These are phyloP conservation scores for Bombus huntii DNA, from an alignment of 1,140 invertebrate species.

Conservation along the genomic window DNA sequence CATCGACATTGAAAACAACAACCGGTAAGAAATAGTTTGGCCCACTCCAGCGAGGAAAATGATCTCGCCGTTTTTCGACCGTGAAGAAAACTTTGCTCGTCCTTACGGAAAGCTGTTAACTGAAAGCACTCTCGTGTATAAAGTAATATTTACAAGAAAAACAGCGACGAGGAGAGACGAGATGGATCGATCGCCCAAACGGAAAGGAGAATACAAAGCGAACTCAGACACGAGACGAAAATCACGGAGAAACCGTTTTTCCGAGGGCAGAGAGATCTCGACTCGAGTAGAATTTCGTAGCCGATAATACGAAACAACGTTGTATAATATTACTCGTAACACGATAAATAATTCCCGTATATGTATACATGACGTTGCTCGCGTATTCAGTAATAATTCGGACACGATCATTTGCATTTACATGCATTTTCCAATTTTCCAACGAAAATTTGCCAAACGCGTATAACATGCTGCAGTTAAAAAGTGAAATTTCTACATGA, in stretches of 20 bases:
- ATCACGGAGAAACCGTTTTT: background rate
- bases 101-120: background rate
- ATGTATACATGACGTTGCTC: too few species aligned
- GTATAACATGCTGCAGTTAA: too few species aligned
- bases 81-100: background rate
- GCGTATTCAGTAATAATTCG: too few species aligned
- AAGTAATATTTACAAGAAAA: constrained; percentile 19
- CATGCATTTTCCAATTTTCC: too few species aligned
- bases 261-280: background rate
- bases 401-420: too few species aligned
- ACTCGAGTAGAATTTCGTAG: background rate
- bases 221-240: background rate
- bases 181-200: background rate
- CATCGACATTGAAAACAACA: background rate
- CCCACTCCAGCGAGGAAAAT: background rate
- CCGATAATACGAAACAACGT: background rate
- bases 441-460: too few species aligned
- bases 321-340: too few species aligned
- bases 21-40: background rate
- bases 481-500: too few species aligned
- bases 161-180: background rate
- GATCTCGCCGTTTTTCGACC: background rate
- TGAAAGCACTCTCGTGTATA: background rate
- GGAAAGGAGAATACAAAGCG: background rate
- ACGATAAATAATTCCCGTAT: too few species aligned